Evolutionary conservation across 2,113 vertebrate species (phyloP), one percentile per base, ranked within the genome.

Genomic region (Equus przewalskii): DNA sequence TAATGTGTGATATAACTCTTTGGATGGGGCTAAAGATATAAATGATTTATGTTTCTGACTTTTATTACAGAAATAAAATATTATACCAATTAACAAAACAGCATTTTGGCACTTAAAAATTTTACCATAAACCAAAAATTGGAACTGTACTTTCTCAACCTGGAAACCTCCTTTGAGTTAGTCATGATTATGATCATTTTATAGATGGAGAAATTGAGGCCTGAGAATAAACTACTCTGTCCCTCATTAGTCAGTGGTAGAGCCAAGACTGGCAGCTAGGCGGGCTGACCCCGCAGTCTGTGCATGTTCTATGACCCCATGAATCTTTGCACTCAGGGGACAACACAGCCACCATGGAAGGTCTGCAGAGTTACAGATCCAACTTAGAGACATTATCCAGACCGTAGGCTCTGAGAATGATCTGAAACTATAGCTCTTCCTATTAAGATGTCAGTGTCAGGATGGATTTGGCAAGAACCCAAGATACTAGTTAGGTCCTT

Each of bases 51-150:
- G 72, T 60, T 75, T 91, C 41, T 78, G 10, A 85, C 22, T 79
- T 84, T 75, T 83, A 82, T 64, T 56, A 88, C 2, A 76, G 54
- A 97, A 82, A 72, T 87, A 93, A 73, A 86, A 83, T 41, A 95
- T 18, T 30, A 36, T 11, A 72, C 44, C 36, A 85, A 54, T 33
- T 36, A 64, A 91, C 22, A 67, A 51, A 33, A 10, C 56, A 64
- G 3, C 41, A 67, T 81, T 85, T 62, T 65, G 62, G 30, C 60
- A 95, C 44, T 69, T 92, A 83, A 96, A 89, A 97, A 70, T 3
- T 64, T 33, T 22, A 72, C 16, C 26, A 41, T 49, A 82, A 89
- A 84, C 26, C 46, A 92, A 81, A 97, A 89, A 51, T 60, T n/a
- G 11, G 51, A 91, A 60, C 21, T 67, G 13, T 2, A n/a, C 96